Conservation (phyloP, 2,797 vertebrate species). For the Helostoma temminkii region DNA sequence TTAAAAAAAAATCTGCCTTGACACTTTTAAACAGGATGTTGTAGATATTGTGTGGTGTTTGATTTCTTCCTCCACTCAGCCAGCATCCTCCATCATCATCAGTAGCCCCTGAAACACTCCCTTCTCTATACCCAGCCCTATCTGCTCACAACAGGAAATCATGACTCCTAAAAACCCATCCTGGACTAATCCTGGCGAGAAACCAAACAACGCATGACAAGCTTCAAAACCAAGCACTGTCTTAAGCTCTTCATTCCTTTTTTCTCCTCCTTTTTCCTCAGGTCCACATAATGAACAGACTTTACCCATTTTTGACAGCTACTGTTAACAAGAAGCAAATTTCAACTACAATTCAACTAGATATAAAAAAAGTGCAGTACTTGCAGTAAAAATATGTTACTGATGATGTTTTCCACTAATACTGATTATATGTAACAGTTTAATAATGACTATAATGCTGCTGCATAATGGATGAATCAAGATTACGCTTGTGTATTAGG, state of each 20-base stretch:
- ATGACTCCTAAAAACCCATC: constrained; percentile 80
- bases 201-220: constrained; percentile 60
- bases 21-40: constrained; percentile 65
- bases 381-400: not conserved
- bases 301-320: not conserved
- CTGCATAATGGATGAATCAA: constrained; percentile 8
- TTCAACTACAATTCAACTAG: not conserved
- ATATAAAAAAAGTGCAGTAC: not conserved
- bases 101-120: constrained; percentile 55
- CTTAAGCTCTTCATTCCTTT: constrained; percentile 34
- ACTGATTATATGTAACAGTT: not conserved
- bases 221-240: constrained; percentile 50
- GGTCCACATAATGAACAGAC: constrained; percentile 10
- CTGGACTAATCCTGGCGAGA: constrained; percentile 73
- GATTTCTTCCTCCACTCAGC: constrained; percentile 66
- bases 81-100: constrained; percentile 65
- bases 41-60: constrained; percentile 60
- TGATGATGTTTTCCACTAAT: not conserved
- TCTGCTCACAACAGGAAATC: constrained; percentile 82
- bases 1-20: not conserved
- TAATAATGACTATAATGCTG: not conserved
- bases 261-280: constrained; percentile 6
- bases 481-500: constrained; percentile 57
- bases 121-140: constrained; percentile 52
- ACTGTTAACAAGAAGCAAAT: not conserved